Base-by-base conservation (phyloP, 2,888 invertebrate genomes). In the Macropis europaea region DNA sequence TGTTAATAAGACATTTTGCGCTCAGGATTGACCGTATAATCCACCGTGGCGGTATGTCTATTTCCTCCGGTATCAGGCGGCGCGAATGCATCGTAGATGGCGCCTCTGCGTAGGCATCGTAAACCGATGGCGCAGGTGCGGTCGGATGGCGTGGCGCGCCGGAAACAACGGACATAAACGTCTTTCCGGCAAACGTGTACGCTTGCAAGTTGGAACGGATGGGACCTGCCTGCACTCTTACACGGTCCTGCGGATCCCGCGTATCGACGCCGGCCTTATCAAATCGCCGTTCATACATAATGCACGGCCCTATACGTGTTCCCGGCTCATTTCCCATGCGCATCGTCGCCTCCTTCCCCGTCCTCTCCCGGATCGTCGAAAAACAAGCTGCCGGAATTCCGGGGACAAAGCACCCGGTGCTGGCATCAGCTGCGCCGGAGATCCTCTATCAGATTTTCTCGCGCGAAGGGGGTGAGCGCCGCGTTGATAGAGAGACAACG, bases 241-340 rank as follows among this genome's bases (percentile, higher is more conserved):
- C 57, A n/a, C 72, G 67, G 24, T 72, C 56, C 43, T 63, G 45
- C 62, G 53, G 47, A 32, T 47, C 56, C 57, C 50, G 28, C 19
- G 34, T 24, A 60, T 36, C 62, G 54, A 53, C 64, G 54, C 64
- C 70, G 76, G 60, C 83, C 79, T 86, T 86, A 86, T 87, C 87
- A 82, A 83, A 82, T 79, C 77, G 77, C 72, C 82, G 82, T 85
- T 87, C 86, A 86, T 88, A 85, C 86, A 86, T 87, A 86, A 88
- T 88, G 85, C 87, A 86, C 84, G 57, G 54, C 56, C 66, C 22
- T 32, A n/a, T n/a, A n/a, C 40, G 30, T 17, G 34, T 28, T 19
- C 56, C 19, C 47, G 13, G 15, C 19, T 54, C 48, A 38, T 62
- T 47, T 45, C 45, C 22, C 24, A 26, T 61, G 42, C 57, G 24